These are phyloP conservation scores for Vannuccia rotundouncinata DNA, from an alignment of 2,888 invertebrate genomes.

Conservation along the genomic window DNA sequence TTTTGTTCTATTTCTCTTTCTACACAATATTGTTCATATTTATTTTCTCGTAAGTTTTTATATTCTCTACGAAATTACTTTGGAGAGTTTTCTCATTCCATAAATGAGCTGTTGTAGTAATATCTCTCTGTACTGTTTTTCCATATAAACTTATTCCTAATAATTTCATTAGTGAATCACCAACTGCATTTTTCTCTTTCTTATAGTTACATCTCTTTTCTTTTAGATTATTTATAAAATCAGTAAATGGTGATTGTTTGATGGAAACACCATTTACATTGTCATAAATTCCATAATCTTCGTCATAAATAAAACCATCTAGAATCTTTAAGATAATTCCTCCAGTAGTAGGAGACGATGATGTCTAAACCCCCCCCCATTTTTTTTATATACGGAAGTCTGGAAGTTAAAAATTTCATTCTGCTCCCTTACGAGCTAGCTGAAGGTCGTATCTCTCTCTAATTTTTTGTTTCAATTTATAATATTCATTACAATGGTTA, in stretches of 20 bases:
- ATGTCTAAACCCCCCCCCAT: too few species aligned
- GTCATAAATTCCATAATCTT: not conserved
- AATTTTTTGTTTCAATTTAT: too few species aligned
- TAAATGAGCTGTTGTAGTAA: conserved; percentile 31
- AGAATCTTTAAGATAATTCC: not conserved
- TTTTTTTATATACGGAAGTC: too few species aligned
- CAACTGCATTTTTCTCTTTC: conserved; percentile 29
- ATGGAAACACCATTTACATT: not conserved
- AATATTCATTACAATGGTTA: too few species aligned
- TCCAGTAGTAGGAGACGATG: too few species aligned
- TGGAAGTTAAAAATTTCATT: too few species aligned
- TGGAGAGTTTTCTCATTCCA: conserved; percentile 29
- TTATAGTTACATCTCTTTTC: not conserved
- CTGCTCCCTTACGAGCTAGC: too few species aligned
- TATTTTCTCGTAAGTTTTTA: conserved; percentile 32
- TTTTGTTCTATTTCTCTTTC: conserved; percentile 20
- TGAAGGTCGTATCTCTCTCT: too few species aligned
- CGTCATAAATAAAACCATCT: conserved; percentile 9
- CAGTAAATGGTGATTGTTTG: conserved; percentile 2
- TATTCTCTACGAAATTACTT: conserved; percentile 17
- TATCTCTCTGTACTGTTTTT: conserved; percentile 34
- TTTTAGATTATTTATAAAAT: conserved; percentile 22
- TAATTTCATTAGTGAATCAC: conserved; percentile 28
- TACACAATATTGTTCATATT: conserved; percentile 27
- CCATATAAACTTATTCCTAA: conserved; percentile 32